These are phyloP conservation scores for Meleagris gallopavo DNA, from an alignment of 2,113 vertebrate species.

Conservation along the genomic window DNA sequence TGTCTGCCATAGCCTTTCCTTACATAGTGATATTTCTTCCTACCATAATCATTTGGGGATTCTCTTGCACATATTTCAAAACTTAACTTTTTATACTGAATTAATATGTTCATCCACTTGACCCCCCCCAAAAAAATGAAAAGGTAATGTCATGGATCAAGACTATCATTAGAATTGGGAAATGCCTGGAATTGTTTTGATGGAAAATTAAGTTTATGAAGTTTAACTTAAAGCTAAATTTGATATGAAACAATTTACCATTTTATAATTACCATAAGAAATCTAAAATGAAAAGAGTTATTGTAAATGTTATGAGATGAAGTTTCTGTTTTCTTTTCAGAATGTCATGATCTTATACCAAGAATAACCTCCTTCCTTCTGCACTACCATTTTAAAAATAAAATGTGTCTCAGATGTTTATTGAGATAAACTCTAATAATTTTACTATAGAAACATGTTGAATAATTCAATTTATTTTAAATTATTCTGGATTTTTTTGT, in stretches of 20 bases:
- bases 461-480: neutral
- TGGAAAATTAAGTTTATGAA: neutral
- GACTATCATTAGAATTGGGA: neutral
- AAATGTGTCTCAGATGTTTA: neutral
- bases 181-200: neutral
- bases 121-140: neutral
- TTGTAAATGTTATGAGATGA: too few species aligned
- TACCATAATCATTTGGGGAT: neutral
- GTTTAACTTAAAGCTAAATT: neutral
- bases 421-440: neutral
- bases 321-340: too few species aligned
- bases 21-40: neutral
- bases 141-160: neutral
- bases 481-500: neutral
- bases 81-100: neutral
- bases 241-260: neutral
- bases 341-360: neutral
- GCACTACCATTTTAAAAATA: neutral
- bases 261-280: neutral
- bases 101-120: neutral
- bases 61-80: neutral
- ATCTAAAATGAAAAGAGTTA: neutral
- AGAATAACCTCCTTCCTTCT: neutral
- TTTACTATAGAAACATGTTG: neutral
- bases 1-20: neutral